phyloP scores from a whole-genome alignment of 2,888 invertebrate genomes.

The Autographa gamma region DNA sequence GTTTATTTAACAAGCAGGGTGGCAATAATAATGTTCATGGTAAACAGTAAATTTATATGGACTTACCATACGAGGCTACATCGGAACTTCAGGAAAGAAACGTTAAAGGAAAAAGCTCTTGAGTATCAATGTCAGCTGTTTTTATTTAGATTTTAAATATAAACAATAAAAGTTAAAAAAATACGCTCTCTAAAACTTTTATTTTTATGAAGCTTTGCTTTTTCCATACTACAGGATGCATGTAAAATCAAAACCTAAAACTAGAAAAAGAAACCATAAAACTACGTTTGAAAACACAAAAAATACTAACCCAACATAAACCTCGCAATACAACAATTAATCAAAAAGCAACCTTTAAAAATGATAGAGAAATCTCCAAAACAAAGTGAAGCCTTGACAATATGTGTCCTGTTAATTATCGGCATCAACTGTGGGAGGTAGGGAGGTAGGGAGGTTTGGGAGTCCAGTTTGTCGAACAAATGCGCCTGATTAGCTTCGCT shows the following conservation, averaged over 20 bases:
- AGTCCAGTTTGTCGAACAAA: constrained; percentile 82
- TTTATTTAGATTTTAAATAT: no score
- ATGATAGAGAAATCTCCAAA: constrained; percentile 28
- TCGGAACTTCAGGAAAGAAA: no score
- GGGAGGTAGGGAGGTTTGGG: constrained; percentile 51
- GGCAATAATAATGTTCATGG: not conserved
- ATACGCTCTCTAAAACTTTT: no score
- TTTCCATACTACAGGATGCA: no score
- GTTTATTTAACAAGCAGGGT: not conserved
- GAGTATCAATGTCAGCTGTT: no score
- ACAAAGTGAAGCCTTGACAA: constrained; percentile 57
- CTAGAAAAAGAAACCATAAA: not conserved
- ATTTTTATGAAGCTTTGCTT: no score
- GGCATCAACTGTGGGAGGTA: constrained; percentile 66
- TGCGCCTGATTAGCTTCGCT: constrained; percentile 85
- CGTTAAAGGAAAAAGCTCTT: no score
- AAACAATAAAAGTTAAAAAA: no score
- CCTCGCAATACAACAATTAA: not conserved
- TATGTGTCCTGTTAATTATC: constrained; percentile 81
- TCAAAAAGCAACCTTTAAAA: constrained; percentile 12
- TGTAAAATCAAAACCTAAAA: no score
- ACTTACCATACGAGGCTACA: not conserved
- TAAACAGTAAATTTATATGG: not conserved
- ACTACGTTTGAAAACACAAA: not conserved
- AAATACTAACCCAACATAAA: not conserved